A percentile compares a stretch with the other conserved stretches of the same genome.
phyloP scores from a whole-genome alignment of 1,140 invertebrate genomes.

The Cryptotermes secundus region DNA sequence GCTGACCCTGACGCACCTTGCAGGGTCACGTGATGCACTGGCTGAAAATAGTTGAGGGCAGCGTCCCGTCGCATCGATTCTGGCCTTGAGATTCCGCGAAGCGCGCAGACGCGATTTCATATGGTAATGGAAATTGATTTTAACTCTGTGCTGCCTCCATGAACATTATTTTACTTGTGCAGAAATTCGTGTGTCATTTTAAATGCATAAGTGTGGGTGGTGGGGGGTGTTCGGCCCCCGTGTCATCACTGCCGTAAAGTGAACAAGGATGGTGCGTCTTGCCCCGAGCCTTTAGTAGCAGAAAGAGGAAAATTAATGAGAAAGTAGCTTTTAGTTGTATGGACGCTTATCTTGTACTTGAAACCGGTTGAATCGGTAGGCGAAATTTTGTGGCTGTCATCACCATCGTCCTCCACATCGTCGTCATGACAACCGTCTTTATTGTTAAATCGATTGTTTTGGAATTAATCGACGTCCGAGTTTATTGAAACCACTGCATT shows the following conservation, averaged over 20 bases:
- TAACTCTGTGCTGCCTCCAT: not conserved
- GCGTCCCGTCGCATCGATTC: constrained; percentile 30
- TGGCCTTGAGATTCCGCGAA: constrained; percentile 26
- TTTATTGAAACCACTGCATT: too few species aligned
- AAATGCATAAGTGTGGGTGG: not conserved
- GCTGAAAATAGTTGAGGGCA: constrained; percentile 39
- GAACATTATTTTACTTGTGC: not conserved
- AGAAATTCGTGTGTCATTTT: not conserved
- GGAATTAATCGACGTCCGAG: too few species aligned
- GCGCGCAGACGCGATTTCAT: not conserved
- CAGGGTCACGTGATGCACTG: constrained; percentile 24
- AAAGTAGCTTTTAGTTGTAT: too few species aligned
- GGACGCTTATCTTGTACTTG: too few species aligned
- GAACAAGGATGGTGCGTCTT: too few species aligned
- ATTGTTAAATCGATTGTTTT: too few species aligned
- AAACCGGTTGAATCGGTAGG: too few species aligned
- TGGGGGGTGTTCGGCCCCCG: not conserved
- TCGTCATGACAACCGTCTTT: too few species aligned
- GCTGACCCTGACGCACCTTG: not conserved
- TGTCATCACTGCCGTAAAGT: not conserved
- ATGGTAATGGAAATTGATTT: not conserved
- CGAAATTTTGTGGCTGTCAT: too few species aligned
- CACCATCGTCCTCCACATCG: too few species aligned
- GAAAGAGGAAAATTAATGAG: too few species aligned
- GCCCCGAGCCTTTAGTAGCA: too few species aligned